Evolutionary conservation across 2,888 invertebrate species (phyloP).

Genomic region (Neoascia interrupta): DNA sequence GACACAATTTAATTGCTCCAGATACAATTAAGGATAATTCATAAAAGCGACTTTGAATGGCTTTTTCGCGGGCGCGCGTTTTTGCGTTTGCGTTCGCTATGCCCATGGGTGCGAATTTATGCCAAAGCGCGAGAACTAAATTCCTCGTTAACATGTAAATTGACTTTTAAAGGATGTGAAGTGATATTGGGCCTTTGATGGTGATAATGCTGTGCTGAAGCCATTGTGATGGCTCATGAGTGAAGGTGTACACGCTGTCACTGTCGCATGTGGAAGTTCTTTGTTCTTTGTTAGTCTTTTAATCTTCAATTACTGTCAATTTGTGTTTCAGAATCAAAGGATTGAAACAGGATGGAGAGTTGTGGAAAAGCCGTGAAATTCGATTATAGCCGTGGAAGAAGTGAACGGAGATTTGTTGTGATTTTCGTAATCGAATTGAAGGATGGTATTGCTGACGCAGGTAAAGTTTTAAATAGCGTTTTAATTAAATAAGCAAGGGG

Average conservation of each 20-base stretch:
- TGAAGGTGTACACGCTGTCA: background rate
- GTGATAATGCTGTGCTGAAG: constrained; percentile 26
- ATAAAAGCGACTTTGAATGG: constrained; percentile 69
- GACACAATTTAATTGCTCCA: constrained; percentile 65
- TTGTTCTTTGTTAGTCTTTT: background rate
- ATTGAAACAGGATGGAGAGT: background rate
- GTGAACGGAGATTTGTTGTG: background rate
- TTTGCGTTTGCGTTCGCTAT: constrained; percentile 13
- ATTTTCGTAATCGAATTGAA: constrained; percentile 2
- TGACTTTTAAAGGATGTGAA: constrained; percentile 70
- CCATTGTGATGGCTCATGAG: background rate
- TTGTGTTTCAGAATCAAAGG: constrained; percentile 17
- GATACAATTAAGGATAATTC: constrained; percentile 70
- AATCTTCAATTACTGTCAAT: constrained; percentile 19
- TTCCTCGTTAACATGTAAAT: constrained; percentile 72
- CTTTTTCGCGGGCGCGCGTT: constrained; percentile 43
- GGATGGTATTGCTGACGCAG: too few species aligned
- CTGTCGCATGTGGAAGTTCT: constrained; percentile 16
- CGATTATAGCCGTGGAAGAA: too few species aligned
- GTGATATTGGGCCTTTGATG: constrained; percentile 60
- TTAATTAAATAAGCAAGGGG: too few species aligned
- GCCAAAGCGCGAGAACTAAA: constrained; percentile 70
- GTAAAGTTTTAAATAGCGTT: too few species aligned
- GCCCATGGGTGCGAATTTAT: constrained; percentile 66
- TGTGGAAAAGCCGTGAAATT: constrained; percentile 12